Conservation (phyloP, 2,113 vertebrate species). For the Antennarius striatus region DNA sequence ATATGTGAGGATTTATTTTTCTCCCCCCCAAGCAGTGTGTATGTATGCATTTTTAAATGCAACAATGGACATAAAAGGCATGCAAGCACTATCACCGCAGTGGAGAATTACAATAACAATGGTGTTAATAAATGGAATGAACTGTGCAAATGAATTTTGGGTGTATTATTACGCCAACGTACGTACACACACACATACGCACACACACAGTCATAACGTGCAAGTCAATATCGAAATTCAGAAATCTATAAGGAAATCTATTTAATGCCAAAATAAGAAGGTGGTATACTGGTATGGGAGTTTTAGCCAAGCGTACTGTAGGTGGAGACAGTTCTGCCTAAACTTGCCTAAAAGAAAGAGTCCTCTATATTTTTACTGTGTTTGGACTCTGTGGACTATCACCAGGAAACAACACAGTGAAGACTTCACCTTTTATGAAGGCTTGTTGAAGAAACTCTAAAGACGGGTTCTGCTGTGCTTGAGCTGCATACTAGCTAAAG, state of each 20-base stretch:
- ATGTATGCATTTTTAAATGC: constrained; percentile 56
- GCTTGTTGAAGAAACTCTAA: background rate
- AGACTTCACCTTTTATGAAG: no score
- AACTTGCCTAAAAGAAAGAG: no score
- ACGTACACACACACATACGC: constrained; percentile 8
- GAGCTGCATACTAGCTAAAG: background rate
- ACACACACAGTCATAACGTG: background rate
- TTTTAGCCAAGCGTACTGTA: no score
- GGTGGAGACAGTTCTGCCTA: no score
- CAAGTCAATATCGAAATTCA: no score
- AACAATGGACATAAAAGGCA: constrained; percentile 69
- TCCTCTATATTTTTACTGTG: no score
- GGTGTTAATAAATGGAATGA: constrained; percentile 54
- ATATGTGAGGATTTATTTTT: constrained; percentile 69
- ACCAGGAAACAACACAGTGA: no score
- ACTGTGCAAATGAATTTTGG: constrained; percentile 58
- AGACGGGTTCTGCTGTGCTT: background rate
- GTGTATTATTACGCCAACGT: constrained; percentile 9
- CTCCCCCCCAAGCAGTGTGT: constrained; percentile 38
- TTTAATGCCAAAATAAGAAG: no score
- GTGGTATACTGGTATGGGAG: no score
- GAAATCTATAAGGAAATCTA: no score
- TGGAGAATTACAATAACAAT: constrained; percentile 69
- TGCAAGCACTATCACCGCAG: constrained; percentile 50
- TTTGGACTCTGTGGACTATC: no score